Percentiles rank a stretch among this genome's conserved stretches.
These are phyloP conservation scores for Zosterops borbonicus DNA, from an alignment of 2,113 vertebrate species.

Conservation along the genomic window DNA sequence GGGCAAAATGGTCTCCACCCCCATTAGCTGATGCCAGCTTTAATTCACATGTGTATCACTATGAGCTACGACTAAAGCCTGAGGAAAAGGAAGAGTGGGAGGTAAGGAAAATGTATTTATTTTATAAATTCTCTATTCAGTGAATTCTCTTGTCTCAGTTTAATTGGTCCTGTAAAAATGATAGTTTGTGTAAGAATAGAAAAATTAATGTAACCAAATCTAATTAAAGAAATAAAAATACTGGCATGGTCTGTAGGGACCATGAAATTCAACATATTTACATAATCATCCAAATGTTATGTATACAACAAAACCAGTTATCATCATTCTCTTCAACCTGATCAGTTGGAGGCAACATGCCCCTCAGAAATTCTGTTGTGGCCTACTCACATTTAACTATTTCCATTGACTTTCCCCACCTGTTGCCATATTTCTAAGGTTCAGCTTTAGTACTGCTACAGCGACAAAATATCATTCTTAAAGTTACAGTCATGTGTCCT, in stretches of 20 bases:
- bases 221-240: not conserved
- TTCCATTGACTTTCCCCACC: not conserved
- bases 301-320: not conserved
- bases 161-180: not conserved
- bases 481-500: not conserved
- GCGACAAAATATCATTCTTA: not conserved
- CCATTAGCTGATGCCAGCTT: constrained; percentile 75
- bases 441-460: not conserved
- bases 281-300: not conserved
- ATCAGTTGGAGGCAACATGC: fast-evolving
- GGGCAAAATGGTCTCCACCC: constrained; percentile 85
- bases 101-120: constrained; percentile 69
- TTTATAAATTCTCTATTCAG: not conserved
- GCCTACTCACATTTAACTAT: not conserved
- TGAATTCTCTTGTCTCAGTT: not conserved
- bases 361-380: not conserved
- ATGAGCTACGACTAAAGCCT: constrained; percentile 85
- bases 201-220: not conserved
- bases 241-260: not conserved
- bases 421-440: not conserved
- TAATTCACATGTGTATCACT: constrained; percentile 83
- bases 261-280: not conserved
- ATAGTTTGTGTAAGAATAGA: not conserved
- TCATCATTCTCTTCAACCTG: not conserved
- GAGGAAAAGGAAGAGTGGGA: constrained; percentile 83